Evolutionary conservation across 2,113 vertebrate species (phyloP).

Genomic region (Vulpes lagopus): DNA sequence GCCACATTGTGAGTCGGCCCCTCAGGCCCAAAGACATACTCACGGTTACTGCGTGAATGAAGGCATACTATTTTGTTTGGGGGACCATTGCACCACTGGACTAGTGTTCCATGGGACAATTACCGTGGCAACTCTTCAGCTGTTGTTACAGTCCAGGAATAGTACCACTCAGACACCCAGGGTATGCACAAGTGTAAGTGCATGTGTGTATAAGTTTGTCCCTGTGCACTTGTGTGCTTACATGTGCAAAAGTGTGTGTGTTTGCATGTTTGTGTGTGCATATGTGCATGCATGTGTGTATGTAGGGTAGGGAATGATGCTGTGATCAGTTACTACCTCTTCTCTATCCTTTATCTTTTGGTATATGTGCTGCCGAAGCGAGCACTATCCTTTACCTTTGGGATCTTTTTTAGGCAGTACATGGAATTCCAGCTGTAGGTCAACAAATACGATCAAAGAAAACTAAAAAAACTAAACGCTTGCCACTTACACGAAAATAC

Average conservation of each 20-base stretch:
- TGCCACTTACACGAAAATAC: neutral
- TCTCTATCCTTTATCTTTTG: neutral
- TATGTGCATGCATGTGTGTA: neutral
- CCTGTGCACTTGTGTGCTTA: neutral
- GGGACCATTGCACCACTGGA: neutral
- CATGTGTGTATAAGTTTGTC: neutral
- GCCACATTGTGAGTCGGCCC: neutral
- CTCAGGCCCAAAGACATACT: neutral
- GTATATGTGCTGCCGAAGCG: no score
- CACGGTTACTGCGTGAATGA: neutral
- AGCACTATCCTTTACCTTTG: neutral
- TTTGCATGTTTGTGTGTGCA: neutral
- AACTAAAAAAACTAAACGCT: neutral
- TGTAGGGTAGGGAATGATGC: neutral
- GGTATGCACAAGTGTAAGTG: neutral
- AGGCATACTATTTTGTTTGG: no score
- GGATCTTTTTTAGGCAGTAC: neutral
- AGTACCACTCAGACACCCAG: neutral
- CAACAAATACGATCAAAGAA: neutral
- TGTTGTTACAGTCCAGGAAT: neutral
- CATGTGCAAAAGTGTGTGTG: accelerated
- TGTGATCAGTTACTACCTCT: neutral
- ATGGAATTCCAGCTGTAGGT: neutral
- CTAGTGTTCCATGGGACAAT: neutral
- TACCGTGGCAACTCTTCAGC: neutral